Percentiles rank a stretch among this genome's conserved stretches.
These are phyloP conservation scores for Oryzaephilus surinamensis DNA, from an alignment of 1,140 invertebrate genomes.

Conservation along the genomic window DNA sequence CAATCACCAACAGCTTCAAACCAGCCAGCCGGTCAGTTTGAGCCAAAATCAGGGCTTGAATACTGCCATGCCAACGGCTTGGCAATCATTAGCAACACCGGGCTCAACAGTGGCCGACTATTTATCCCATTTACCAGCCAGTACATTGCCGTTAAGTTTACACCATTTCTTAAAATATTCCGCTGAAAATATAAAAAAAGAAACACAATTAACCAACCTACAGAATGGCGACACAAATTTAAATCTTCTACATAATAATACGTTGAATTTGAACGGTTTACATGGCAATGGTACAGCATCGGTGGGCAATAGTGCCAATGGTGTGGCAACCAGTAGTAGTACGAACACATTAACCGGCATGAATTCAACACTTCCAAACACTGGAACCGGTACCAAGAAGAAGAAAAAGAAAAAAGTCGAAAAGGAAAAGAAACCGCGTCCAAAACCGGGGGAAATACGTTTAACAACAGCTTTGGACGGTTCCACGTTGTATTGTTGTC, in stretches of 20 bases:
- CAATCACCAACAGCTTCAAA: too few species aligned
- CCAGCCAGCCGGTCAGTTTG: too few species aligned
- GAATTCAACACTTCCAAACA: too few species aligned
- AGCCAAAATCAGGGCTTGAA: too few species aligned
- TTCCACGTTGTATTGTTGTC: conserved; percentile 72
- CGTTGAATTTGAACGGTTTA: conserved; percentile 9
- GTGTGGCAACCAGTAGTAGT: conserved; percentile 11
- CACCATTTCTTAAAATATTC: conserved; percentile 79
- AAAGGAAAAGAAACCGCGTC: conserved; percentile 68
- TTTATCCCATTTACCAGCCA: conserved; percentile 60
- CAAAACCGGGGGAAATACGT: conserved; percentile 71
- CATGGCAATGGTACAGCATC: conserved; percentile 18
- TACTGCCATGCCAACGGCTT: conserved; percentile 33
- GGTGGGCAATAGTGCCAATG: conserved; percentile 13
- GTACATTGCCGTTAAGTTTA: conserved; percentile 63
- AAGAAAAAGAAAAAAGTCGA: conserved; percentile 73
- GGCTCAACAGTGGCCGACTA: conserved; percentile 73
- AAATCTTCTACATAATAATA: conserved; percentile 21
- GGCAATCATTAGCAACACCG: conserved; percentile 65
- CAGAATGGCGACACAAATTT: conserved; percentile 33
- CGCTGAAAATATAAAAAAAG: conserved; percentile 64
- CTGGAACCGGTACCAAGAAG: conserved; percentile 57
- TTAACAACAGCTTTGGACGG: conserved; percentile 72
- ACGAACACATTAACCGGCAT: not conserved
- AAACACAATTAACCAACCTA: conserved; percentile 34